These are phyloP conservation scores for Rhynchomys soricoides DNA, from an alignment of 2,113 vertebrate species.

Conservation along the genomic window DNA sequence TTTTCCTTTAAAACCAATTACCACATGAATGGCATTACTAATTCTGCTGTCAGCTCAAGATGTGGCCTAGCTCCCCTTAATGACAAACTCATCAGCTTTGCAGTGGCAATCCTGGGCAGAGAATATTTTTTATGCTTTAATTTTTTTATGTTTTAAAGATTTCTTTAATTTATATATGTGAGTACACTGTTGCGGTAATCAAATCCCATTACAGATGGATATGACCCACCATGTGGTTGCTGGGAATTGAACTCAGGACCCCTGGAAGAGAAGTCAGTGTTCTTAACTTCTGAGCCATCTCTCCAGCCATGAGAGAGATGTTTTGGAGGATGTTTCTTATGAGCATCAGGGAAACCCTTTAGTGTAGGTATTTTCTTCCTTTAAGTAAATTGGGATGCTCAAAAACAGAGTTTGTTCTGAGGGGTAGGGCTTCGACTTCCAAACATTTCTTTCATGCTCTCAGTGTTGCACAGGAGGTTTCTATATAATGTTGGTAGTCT, in stretches of 20 bases:
- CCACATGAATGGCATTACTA: not conserved
- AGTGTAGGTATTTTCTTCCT: not conserved
- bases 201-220: too few species aligned
- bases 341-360: not conserved
- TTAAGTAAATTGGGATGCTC: not conserved
- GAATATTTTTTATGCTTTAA: too few species aligned
- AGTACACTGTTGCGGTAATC: too few species aligned
- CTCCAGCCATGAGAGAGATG: too few species aligned
- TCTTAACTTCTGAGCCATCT: too few species aligned
- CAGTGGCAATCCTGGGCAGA: not conserved
- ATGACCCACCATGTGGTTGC: too few species aligned
- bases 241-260: too few species aligned
- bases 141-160: too few species aligned
- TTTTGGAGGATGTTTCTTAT: not conserved
- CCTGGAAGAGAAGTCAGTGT: too few species aligned
- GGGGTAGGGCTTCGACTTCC: not conserved
- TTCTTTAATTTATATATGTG: too few species aligned
- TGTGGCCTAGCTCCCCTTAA: not conserved
- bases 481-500: not conserved
- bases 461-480: not conserved
- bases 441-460: not conserved
- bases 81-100: not conserved
- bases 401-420: not conserved
- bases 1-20: not conserved
- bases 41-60: not conserved